Evolutionary conservation across 2,797 vertebrate species (phyloP), one percentile per base, ranked within the genome.

Genomic region (Sebastes goodei): DNA sequence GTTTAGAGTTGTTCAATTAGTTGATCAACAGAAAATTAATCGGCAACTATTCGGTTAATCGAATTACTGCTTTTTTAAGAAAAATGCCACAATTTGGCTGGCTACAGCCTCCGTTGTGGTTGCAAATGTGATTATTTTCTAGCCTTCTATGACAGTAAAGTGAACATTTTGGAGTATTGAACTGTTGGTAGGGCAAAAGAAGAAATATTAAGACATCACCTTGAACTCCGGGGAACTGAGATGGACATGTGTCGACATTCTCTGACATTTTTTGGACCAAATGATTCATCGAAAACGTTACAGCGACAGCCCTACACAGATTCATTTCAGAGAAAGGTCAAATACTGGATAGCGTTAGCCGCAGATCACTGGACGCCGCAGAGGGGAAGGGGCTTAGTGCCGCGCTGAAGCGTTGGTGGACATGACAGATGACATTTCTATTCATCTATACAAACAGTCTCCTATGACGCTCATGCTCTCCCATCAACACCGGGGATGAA

Each of bases 401-500:
- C n/a, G 71, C 63, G 60, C 61, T 65, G 11, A 65, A 73, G 9
- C 15, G 4, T 21, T 65, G 32, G 21, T 27, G 23, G 46, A 60
- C 21, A 80, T 62, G 35, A 25, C 42, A 20, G 63, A 77, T 78
- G 79, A 84, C 69, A 70, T 80, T 84, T 81, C 59, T 76, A 52
- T 66, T 74, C 49, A 66, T 82, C 65, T 33, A 12, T 11, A 65
- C 12, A 71, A 68, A 80, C 7, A 7, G 60, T 46, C 35, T 68
- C 70, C n/a, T 42, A 33, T 77, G 52, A 80, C 72, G 70, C 66
- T 59, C 6, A 2, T 42, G 68, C 53, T 42, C 49, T 72, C 55
- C 32, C 38, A 71, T 62, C 57, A 69, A 46, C 74, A 56, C 21
- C 17, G 27, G 46, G 65, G 49, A 49, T 60, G 11, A 76, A 76